Conservation (phyloP, 2,888 invertebrate genomes). For the Adineta ricciae region DNA sequence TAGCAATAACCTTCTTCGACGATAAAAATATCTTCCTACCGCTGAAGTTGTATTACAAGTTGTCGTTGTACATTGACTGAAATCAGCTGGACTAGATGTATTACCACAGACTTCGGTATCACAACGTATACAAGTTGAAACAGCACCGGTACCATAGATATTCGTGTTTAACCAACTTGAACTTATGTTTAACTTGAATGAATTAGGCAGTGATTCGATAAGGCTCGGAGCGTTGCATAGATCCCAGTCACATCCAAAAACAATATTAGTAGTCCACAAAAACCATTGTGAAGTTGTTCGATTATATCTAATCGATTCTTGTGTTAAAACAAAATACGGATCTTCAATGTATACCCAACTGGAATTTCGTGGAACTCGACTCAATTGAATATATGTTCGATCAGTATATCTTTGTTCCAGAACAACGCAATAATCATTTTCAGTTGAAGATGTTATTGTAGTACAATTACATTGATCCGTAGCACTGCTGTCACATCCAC, state of each 20-base stretch:
- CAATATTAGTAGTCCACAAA: not conserved
- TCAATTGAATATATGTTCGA: not conserved
- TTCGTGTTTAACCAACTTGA: not conserved
- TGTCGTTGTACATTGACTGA: not conserved
- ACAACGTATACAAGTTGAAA: not conserved
- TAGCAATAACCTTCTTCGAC: no score
- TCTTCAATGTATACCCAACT: not conserved
- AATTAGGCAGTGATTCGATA: not conserved
- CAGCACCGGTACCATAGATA: not conserved
- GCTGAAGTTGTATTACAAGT: not conserved
- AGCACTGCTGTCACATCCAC: not conserved
- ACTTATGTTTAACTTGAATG: not conserved
- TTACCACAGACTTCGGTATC: not conserved
- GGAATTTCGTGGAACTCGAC: not conserved
- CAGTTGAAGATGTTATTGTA: not conserved
- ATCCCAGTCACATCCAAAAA: conserved; percentile 7
- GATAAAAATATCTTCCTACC: not conserved
- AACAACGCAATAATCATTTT: not conserved
- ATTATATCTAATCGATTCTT: not conserved
- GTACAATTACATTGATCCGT: not conserved
- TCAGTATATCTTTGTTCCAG: not conserved
- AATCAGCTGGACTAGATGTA: not conserved
- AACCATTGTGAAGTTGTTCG: not conserved
- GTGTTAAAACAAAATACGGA: not conserved
- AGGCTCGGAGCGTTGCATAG: not conserved